Conservation (phyloP, 2,797 vertebrate genomes). For the Pipistrellus nathusii region DNA sequence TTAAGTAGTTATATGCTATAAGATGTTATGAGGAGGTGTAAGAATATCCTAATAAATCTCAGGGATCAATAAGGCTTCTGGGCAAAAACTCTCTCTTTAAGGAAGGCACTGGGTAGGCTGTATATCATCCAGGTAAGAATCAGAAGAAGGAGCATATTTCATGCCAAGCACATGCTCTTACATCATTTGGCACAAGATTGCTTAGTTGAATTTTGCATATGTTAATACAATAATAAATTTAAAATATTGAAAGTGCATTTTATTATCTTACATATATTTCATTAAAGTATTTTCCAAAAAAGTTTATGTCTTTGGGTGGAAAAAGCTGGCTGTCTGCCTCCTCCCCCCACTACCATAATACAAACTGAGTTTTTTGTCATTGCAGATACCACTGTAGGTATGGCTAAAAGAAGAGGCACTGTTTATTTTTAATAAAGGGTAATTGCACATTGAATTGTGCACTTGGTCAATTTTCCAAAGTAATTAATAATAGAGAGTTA, state of each 20-base stretch:
- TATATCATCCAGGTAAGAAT: not conserved
- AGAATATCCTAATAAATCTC: not conserved
- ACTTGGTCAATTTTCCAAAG: slow-evolving; percentile 84
- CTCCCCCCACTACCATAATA: not conserved
- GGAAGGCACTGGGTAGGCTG: not conserved
- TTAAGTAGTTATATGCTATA: not conserved
- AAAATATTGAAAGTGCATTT: not conserved
- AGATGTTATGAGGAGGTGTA: not conserved
- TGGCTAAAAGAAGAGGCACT: not conserved
- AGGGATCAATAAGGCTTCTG: not conserved
- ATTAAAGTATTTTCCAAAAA: not conserved
- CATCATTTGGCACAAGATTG: not conserved
- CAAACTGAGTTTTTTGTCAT: not conserved
- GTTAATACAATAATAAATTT: not conserved
- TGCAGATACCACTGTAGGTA: not conserved
- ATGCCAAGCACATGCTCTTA: not conserved
- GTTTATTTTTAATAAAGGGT: slow-evolving; percentile 72
- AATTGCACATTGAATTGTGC: slow-evolving; percentile 86
- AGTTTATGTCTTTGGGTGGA: not conserved
- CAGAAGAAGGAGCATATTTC: not conserved
- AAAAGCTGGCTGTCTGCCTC: not conserved
- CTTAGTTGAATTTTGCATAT: not conserved
- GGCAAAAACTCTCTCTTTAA: not conserved
- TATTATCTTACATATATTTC: not conserved
- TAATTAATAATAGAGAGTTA: slow-evolving; percentile 90